Evolutionary conservation across 2,797 vertebrate genomes (phyloP).

Genomic region (Setipinna tenuifilis): DNA sequence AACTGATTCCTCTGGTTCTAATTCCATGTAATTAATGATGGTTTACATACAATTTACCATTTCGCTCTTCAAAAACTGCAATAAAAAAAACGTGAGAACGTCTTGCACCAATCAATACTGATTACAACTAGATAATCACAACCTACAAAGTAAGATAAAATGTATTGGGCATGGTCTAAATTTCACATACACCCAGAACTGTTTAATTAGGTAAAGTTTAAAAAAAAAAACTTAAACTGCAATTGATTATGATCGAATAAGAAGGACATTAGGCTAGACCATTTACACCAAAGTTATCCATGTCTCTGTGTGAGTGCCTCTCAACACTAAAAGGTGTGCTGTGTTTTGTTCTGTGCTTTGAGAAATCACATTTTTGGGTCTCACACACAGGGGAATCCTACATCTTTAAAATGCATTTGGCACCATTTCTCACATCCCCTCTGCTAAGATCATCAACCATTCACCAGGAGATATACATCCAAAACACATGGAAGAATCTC

Average conservation of each 20-base stretch:
- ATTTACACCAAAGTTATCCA: not conserved
- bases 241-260: not conserved
- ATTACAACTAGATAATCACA: not conserved
- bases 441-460: constrained; percentile 24
- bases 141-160: not conserved
- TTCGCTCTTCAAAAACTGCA: not conserved
- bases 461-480: constrained; percentile 6
- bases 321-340: not conserved
- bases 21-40: not conserved
- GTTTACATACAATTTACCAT: not conserved
- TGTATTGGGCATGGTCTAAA: not conserved
- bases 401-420: constrained; percentile 22
- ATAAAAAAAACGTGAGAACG: not conserved
- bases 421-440: not conserved
- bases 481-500: constrained; percentile 36
- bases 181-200: not conserved
- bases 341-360: not conserved
- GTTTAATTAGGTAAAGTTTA: not conserved
- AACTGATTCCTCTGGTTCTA: not conserved
- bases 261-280: not conserved
- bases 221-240: not conserved
- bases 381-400: not conserved
- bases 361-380: not conserved
- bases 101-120: constrained; percentile 3
- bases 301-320: not conserved